Evolutionary conservation across 2,113 vertebrate genomes (phyloP).

Genomic region (Gallinago media): DNA sequence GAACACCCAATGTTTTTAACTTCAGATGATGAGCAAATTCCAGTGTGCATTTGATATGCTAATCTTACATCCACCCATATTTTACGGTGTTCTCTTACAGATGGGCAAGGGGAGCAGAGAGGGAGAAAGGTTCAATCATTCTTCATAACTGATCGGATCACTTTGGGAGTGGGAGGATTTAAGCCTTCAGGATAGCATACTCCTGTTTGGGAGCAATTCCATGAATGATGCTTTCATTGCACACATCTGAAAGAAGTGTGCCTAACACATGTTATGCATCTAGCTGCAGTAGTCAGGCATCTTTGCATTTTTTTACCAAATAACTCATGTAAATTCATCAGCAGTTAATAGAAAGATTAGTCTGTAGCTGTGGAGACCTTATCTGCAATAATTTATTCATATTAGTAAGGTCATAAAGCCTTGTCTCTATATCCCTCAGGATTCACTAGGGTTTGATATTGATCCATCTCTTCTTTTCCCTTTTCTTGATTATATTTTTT

Average conservation of each 20-base stretch:
- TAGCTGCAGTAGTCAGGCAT: neutral
- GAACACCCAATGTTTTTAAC: neutral
- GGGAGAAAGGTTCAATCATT: neutral
- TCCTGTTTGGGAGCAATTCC: neutral
- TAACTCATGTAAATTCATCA: neutral
- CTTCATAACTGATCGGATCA: neutral
- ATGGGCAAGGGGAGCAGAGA: rapidly evolving
- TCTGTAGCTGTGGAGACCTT: neutral
- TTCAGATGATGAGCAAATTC: neutral
- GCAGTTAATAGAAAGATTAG: neutral
- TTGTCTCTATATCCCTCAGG: neutral
- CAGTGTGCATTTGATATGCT: neutral
- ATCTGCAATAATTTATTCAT: neutral
- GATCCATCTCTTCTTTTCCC: neutral
- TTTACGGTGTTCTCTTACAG: neutral
- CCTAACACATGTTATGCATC: neutral
- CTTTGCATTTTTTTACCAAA: neutral
- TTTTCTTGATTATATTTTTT: neutral
- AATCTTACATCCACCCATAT: neutral
- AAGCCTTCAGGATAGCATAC: neutral
- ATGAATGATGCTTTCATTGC: neutral
- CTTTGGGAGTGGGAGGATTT: neutral
- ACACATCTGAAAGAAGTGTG: neutral
- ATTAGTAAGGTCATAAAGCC: neutral
- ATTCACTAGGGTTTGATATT: neutral